Base-by-base conservation (phyloP, 2,797 vertebrate genomes). In the Fistularia commersonii region DNA sequence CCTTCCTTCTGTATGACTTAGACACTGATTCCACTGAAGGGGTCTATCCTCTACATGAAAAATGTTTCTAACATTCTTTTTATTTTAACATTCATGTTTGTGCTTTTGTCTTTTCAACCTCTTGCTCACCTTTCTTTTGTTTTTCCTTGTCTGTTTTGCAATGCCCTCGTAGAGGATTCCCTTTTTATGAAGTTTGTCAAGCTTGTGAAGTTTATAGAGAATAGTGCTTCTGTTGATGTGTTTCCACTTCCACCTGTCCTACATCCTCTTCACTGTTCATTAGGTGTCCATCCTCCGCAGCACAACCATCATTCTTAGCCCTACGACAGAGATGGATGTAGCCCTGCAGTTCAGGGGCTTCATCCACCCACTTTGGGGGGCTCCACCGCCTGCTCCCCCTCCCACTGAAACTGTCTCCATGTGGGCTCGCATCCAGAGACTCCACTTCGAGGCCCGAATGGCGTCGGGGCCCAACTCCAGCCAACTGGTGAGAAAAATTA, bases 301-400 rank as follows among this genome's bases (percentile, higher is more conserved):
- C 67, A 91, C 94, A 34, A 93, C 90, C 58, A 93, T 95, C 83
- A 94, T 91, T 41, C 88, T 96, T 32, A 95, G 88, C 11, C 93
- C 95, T 23, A 93, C 91, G 62, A 91, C 93, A 0, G 95, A 97
- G 83, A 94, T 93, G 69, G 93, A 95, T 0, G 92, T 95, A 38
- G 93, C 94, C 3, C 77, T 97, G 1, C 94, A 95, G 62, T 97
- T 95, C 80, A 92, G 92, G 41, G 94, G 95, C 10, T 97, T 95
- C 74, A 90, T 97, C 66, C 92, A 96, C 70, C 95, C 95, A 0
- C 74, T 97, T 68, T 90, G 92, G 88, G 92, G 90, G 0, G 86
- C 87, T 8, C 91, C 91, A 7, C 83, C 90, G 2, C 86, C 90
- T 0, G 84, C 89, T 0, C 49, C 88, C 0, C 76, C 92, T 11